phyloP scores from a whole-genome alignment of 2,888 invertebrate genomes.

The Tinea semifulvella region DNA sequence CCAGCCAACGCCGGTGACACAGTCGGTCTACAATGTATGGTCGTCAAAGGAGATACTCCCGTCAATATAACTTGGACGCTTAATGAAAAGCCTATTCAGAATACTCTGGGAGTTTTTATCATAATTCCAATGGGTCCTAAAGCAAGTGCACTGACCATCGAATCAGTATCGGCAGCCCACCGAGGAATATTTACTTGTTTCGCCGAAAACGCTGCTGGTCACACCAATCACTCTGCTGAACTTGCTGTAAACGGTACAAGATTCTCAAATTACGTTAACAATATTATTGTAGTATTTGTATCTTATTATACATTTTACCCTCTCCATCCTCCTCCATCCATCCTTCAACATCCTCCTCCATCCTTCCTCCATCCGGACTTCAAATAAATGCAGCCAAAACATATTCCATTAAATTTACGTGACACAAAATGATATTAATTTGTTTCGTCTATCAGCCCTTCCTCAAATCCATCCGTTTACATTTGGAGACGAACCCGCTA shows the following conservation, averaged over 20 bases:
- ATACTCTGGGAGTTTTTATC: slow-evolving; percentile 46
- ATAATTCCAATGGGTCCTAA: slow-evolving; percentile 55
- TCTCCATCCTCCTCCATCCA: background rate
- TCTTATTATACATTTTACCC: background rate
- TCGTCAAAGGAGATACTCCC: slow-evolving; percentile 75
- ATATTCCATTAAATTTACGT: background rate
- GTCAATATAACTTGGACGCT: slow-evolving; percentile 73
- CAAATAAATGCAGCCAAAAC: background rate
- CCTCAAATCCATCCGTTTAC: slow-evolving; percentile 66
- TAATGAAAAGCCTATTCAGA: slow-evolving; percentile 61
- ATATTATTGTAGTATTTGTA: background rate
- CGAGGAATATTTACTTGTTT: slow-evolving; percentile 73
- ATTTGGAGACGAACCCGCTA: slow-evolving; percentile 58
- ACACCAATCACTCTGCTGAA: slow-evolving; percentile 59
- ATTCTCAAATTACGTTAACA: background rate
- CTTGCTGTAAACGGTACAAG: slow-evolving; percentile 71
- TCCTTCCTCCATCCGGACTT: slow-evolving; percentile 69
- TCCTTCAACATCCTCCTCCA: slow-evolving; percentile 71
- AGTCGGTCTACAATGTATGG: slow-evolving; percentile 70
- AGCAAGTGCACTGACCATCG: slow-evolving; percentile 69
- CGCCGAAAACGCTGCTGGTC: slow-evolving; percentile 68
- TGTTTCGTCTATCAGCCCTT: slow-evolving; percentile 41
- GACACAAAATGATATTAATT: background rate
- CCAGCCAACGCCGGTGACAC: slow-evolving; percentile 73
- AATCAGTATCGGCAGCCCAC: slow-evolving; percentile 70